Percentiles rank a stretch among this genome's conserved stretches.
Conservation (phyloP, 2,797 vertebrate genomes). For the Catharus ustulatus region DNA sequence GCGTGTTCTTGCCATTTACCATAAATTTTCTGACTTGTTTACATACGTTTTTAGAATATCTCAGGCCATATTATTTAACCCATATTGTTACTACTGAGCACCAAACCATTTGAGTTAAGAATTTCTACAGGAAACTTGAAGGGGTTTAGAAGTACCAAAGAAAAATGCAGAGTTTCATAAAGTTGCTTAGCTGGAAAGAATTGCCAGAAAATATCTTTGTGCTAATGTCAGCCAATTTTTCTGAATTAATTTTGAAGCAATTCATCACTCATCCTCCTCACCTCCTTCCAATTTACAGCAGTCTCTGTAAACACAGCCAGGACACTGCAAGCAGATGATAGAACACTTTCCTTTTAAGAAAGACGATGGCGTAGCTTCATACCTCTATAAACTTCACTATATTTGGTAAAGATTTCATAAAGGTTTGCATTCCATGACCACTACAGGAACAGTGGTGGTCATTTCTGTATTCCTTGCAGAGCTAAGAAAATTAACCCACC, state of each 20-base stretch:
- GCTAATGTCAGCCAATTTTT: neutral
- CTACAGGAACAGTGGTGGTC: neutral
- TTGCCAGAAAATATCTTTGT: neutral
- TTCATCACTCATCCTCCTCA: neutral
- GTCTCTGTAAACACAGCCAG: constrained; percentile 29
- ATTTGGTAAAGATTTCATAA: constrained; percentile 42
- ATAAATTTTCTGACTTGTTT: neutral
- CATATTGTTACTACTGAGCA: neutral
- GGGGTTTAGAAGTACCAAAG: neutral
- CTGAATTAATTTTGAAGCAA: constrained; percentile 27
- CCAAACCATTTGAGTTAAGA: neutral
- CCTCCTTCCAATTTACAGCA: constrained; percentile 37
- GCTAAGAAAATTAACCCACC: neutral
- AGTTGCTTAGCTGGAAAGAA: constrained; percentile 14
- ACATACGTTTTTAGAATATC: neutral
- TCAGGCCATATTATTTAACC: neutral
- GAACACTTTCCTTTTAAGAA: constrained; percentile 65
- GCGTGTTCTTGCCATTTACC: neutral
- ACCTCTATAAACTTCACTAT: constrained; percentile 58
- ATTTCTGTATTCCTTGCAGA: neutral
- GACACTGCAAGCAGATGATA: neutral
- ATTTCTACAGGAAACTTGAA: neutral
- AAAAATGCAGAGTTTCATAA: neutral
- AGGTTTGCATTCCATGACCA: neutral
- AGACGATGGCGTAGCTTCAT: neutral